Conservation (phyloP, 92 coral and sea anemone species). For the Palythoa grandis region DNA sequence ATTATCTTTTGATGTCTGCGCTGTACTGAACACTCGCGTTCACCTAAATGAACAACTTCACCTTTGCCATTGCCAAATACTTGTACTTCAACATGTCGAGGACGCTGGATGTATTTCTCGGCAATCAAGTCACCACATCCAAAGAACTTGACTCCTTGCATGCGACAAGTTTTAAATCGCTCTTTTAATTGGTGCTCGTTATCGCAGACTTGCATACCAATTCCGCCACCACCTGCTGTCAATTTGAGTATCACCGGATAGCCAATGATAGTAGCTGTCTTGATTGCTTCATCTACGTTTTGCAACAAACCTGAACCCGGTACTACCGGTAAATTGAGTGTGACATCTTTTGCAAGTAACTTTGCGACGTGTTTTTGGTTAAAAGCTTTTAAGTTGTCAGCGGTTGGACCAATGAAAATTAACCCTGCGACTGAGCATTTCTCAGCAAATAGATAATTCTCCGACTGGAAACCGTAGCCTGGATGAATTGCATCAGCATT, state of each 20-base stretch:
- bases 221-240: slow-evolving; percentile 70
- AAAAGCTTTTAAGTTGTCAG: slow-evolving; percentile 45
- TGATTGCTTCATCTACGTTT: slow-evolving; percentile 48
- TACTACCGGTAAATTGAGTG: slow-evolving; percentile 30
- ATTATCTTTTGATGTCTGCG: slow-evolving; percentile 69
- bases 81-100: slow-evolving; percentile 72
- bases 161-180: slow-evolving; percentile 30
- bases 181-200: slow-evolving; percentile 44
- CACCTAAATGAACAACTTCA: slow-evolving; percentile 55
- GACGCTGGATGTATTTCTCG: slow-evolving; percentile 55
- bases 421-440: slow-evolving; percentile 55
- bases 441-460: slow-evolving; percentile 54
- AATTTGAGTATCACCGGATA: slow-evolving; percentile 63
- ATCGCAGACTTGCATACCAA: slow-evolving; percentile 58
- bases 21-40: slow-evolving; percentile 74
- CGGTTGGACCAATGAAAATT: slow-evolving; percentile 66
- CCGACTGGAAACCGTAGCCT: slow-evolving; percentile 74
- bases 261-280: slow-evolving; percentile 47
- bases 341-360: slow-evolving; percentile 32
- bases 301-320: slow-evolving; percentile 51
- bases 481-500: slow-evolving; percentile 64
- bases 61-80: slow-evolving; percentile 76
- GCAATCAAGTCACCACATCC: slow-evolving; percentile 49
- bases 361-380: slow-evolving; percentile 51
- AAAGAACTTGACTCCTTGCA: slow-evolving; percentile 42